Conservation (phyloP, 2,888 invertebrate species). For the Geotrupes spiniger region DNA sequence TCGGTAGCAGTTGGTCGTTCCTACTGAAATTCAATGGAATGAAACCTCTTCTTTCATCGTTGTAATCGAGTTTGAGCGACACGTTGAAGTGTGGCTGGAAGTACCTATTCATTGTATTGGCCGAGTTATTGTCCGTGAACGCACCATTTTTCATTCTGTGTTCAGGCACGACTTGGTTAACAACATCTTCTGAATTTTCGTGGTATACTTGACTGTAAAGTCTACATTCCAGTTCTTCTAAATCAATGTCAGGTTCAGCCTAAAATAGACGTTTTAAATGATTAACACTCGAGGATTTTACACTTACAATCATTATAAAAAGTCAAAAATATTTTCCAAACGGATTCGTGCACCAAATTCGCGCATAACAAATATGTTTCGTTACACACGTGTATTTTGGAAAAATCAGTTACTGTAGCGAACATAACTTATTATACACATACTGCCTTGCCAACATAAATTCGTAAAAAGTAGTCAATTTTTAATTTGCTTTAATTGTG, state of each 20-base stretch:
- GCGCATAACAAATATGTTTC: no score
- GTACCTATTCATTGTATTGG: slow-evolving; percentile 4
- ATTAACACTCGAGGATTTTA: no score
- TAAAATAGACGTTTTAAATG: slow-evolving; percentile 27
- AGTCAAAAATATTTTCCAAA: background rate
- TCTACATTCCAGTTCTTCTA: slow-evolving; percentile 42
- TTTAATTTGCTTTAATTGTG: no score
- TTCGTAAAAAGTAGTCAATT: no score
- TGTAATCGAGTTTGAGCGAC: background rate
- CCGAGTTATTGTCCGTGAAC: no score
- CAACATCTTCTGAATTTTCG: slow-evolving; percentile 22
- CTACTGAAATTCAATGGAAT: background rate
- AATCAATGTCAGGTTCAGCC: slow-evolving; percentile 33
- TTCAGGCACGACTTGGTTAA: no score
- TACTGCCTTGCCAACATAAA: no score
- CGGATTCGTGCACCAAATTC: background rate
- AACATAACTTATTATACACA: no score
- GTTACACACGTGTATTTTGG: no score
- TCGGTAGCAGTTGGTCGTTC: background rate
- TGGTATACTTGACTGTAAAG: slow-evolving; percentile 45
- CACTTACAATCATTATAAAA: slow-evolving; percentile 19
- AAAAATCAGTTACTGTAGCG: no score
- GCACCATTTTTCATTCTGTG: no score
- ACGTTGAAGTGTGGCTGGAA: slow-evolving; percentile 9
- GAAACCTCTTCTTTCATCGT: background rate